A percentile compares a stretch with the other conserved stretches of the same genome.
Evolutionary conservation across 2,797 vertebrate genomes (phyloP).

Genomic region (Sebastes iracundus): DNA sequence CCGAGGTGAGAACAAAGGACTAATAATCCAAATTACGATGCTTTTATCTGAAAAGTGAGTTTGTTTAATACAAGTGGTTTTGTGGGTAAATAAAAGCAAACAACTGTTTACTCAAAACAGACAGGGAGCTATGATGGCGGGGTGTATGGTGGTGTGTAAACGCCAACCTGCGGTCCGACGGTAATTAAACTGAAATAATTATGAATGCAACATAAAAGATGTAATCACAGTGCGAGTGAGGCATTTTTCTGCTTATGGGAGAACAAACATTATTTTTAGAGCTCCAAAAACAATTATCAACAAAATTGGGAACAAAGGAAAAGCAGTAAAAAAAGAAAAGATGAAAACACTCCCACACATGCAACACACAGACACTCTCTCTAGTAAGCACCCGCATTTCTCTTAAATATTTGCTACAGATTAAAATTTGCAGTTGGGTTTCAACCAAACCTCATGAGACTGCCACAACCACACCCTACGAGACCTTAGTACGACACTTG

Average conservation of each 20-base stretch:
- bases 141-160: constrained; percentile 13
- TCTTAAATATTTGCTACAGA: constrained; percentile 44
- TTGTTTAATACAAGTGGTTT: neutral
- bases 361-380: constrained; percentile 21
- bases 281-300: constrained; percentile 66
- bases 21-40: constrained; percentile 37
- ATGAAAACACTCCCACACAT: constrained; percentile 61
- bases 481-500: constrained; percentile 73
- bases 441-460: constrained; percentile 67
- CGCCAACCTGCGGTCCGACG: constrained; percentile 37
- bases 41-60: constrained; percentile 38
- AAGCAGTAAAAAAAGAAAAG: constrained; percentile 37
- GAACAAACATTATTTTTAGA: constrained; percentile 47
- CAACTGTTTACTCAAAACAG: constrained; percentile 49
- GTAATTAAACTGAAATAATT: constrained; percentile 64
- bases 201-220: constrained; percentile 44
- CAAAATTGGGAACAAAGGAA: constrained; percentile 50
- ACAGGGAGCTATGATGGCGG: constrained; percentile 7
- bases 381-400: constrained; percentile 46
- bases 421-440: constrained; percentile 68
- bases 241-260: constrained; percentile 13
- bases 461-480: constrained; percentile 74
- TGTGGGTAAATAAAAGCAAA: constrained; percentile 42
- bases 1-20: constrained; percentile 55
- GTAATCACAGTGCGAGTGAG: constrained; percentile 34